Conservation (phyloP, 2,797 vertebrate species). For the Sylvilagus floridanus region DNA sequence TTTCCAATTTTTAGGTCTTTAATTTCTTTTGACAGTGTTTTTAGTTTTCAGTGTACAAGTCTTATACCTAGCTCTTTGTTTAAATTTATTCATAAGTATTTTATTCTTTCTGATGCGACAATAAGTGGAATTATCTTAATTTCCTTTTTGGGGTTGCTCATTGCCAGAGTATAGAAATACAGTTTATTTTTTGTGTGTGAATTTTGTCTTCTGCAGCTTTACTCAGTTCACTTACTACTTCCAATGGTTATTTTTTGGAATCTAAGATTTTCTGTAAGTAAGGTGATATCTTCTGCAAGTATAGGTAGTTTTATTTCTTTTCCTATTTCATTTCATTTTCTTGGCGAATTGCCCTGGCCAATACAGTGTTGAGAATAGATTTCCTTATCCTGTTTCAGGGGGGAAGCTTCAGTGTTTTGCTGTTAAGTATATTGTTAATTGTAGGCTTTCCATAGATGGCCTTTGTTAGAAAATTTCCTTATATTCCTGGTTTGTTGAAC, state of each 20-base stretch:
- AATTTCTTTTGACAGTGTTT: conserved; percentile 26
- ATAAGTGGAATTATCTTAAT: background rate
- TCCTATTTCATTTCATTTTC: background rate
- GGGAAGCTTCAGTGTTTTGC: background rate
- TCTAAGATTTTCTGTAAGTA: background rate
- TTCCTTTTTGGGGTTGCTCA: conserved; percentile 24
- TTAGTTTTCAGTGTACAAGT: background rate
- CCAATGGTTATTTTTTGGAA: background rate
- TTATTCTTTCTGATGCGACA: conserved; percentile 29
- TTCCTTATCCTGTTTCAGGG: background rate
- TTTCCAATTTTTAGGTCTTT: conserved; percentile 17
- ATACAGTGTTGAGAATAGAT: background rate
- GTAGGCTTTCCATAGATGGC: background rate
- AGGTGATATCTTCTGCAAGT: background rate
- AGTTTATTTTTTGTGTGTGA: background rate
- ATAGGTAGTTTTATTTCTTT: background rate
- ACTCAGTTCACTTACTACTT: background rate
- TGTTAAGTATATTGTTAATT: background rate
- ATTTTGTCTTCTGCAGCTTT: conserved; percentile 3
- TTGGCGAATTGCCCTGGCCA: background rate
- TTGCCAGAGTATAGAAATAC: background rate
- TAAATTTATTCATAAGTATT: conserved; percentile 35
- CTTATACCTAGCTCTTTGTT: background rate
- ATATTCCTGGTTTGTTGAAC: background rate
- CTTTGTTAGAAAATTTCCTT: background rate